Percentiles rank a stretch among this genome's conserved stretches.
phyloP scores from a whole-genome alignment of 2,113 vertebrate species.

The Carassius gibelio region DNA sequence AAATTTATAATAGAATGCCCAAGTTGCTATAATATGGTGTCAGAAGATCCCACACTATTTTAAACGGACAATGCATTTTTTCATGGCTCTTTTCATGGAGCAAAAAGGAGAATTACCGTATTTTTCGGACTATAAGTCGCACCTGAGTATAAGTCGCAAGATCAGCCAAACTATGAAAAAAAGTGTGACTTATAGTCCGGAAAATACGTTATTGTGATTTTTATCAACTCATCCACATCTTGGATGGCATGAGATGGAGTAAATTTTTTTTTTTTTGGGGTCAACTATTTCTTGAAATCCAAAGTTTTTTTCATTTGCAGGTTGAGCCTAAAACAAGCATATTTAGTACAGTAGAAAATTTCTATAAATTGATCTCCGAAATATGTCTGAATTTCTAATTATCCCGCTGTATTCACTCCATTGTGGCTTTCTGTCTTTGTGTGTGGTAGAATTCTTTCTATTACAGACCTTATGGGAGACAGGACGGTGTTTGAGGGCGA shows the following conservation, averaged over 20 bases:
- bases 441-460: constrained; percentile 77
- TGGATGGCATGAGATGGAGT: no score
- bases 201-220: no score
- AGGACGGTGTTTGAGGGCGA: constrained; percentile 75
- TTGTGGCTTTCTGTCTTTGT: neutral
- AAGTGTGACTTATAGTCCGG: no score
- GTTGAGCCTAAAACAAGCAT: neutral
- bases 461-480: constrained; percentile 78
- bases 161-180: no score
- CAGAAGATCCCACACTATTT: neutral
- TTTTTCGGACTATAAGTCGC: no score
- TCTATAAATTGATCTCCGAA: neutral
- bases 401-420: neutral
- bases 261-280: neutral
- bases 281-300: neutral
- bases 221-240: no score
- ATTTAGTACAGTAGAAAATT: neutral
- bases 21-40: neutral
- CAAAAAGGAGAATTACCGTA: no score
- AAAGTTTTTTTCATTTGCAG: neutral
- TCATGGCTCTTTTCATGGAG: neutral
- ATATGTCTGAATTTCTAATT: neutral
- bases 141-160: no score
- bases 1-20: neutral
- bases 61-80: neutral